Conservation (phyloP, 2,113 vertebrate genomes). For the Glareola pratincola region DNA sequence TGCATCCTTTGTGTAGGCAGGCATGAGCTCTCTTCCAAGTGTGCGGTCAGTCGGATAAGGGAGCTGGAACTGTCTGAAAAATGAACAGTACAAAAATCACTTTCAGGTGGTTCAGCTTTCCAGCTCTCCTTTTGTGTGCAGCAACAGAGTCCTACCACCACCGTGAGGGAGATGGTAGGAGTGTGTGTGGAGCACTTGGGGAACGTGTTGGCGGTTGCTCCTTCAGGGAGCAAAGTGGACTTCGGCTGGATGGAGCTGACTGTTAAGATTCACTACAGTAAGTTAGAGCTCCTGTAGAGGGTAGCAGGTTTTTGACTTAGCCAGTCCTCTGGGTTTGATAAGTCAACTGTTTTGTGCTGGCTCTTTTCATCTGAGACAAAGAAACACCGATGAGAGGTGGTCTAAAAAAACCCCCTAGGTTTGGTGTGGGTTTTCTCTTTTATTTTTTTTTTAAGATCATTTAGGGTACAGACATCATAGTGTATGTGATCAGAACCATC, state of each 20-base stretch:
- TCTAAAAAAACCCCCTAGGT: no score
- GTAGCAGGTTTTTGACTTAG: not conserved
- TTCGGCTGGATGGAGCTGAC: not conserved
- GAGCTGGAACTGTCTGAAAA: not conserved
- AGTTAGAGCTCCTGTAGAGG: not conserved
- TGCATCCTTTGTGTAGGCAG: not conserved
- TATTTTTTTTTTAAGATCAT: not conserved
- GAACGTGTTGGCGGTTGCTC: not conserved
- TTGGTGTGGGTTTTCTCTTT: not conserved
- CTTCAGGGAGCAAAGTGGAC: not conserved
- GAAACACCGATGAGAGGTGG: no score
- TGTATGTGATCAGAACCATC: not conserved
- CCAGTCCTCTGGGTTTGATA: no score
- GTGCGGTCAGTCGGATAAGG: not conserved
- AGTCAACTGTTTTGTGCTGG: no score
- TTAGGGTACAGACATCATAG: not conserved
- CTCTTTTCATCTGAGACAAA: no score
- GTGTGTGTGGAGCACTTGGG: accelerated
- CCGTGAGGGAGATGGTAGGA: accelerated
- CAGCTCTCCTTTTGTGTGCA: not conserved
- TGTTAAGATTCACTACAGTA: not conserved
- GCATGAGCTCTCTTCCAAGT: not conserved
- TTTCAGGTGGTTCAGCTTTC: not conserved
- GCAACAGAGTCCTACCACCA: not conserved
- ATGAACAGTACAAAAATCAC: not conserved